Base-by-base conservation (phyloP, 2,113 vertebrate genomes). In the Malurus melanocephalus region DNA sequence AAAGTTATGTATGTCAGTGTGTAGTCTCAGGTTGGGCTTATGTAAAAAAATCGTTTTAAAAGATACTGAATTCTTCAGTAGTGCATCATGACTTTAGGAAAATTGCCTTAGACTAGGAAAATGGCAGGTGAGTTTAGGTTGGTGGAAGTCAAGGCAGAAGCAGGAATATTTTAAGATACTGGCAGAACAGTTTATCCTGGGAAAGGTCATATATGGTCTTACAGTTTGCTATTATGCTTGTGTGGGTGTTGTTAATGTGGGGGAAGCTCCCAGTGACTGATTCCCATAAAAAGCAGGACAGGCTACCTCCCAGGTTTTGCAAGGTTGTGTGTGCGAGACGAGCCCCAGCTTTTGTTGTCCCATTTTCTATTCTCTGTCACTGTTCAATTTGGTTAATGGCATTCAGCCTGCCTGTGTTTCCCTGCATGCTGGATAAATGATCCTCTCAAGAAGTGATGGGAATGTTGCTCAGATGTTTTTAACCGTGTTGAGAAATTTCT, bases 1-100 rank as follows among this genome's bases (percentile, higher is more conserved):
- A 40, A 82, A 66, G 12, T 77, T 69, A 21, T 0, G 0, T 22
- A 15, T 38, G 30, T 55, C 43, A 12, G 13, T 82, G 20, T 1
- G 2, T 59, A n/a, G 11, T 64, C 42, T 45, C 35, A 52, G 35
- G 35, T 80, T 77, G 22, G 24, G 6, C 77, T 88, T 83, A 32
- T 7, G 0, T 59, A 55, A 80, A 69, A 56, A 60, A 85, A 15
- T 17, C 27, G 30, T 49, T 80, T 40, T 10, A 43, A 42, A 46
- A 24, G 32, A 8, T 26, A 21, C 16, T 21, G n/a, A 64, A 43
- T 74, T 78, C 53, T 83, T 80, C 16, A 40, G 27, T 45, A 76
- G 42, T 0, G 0, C 48, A 10, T 69, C 46, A 40, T 5, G 1
- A 19, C n/a, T 57, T 9, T 38, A 48, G 59, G 61, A 67, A 53